phyloP scores from a whole-genome alignment of 2,888 invertebrate genomes.

The Craniophora ligustri region DNA sequence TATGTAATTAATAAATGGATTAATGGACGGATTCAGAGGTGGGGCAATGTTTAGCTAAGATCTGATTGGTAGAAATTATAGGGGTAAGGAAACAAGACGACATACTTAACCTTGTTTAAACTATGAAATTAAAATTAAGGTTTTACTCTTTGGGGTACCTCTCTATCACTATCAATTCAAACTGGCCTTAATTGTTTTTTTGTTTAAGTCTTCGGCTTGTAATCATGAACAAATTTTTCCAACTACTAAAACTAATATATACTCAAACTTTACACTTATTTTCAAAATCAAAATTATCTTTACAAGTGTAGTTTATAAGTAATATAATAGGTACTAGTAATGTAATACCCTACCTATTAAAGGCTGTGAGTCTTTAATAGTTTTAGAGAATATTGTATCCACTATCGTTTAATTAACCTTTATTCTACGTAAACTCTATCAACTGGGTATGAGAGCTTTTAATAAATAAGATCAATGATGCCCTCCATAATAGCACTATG shows the following conservation, averaged over 20 bases:
- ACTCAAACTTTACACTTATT: too few relatives aligned
- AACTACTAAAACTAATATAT: too few relatives aligned
- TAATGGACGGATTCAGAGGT: slow-evolving; percentile 2
- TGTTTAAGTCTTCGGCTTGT: too few relatives aligned
- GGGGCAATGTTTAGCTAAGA: background rate
- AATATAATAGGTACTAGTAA: too few relatives aligned
- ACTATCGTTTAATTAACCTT: background rate
- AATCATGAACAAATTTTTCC: too few relatives aligned
- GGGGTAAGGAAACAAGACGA: background rate
- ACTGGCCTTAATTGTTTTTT: too few relatives aligned
- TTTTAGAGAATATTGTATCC: background rate
- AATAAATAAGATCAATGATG: slow-evolving; percentile 26
- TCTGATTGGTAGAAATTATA: background rate
- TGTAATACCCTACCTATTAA: too few relatives aligned
- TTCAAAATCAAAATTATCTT: too few relatives aligned
- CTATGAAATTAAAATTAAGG: background rate
- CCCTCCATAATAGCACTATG: slow-evolving; percentile 33
- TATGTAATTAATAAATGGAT: slow-evolving; percentile 43
- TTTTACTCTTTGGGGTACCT: background rate
- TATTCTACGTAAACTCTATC: background rate
- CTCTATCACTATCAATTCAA: too few relatives aligned
- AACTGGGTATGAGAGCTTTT: slow-evolving; percentile 29
- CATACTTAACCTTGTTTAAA: background rate
- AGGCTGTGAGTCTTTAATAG: background rate
- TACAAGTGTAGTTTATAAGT: too few relatives aligned